Conservation (phyloP, 2,113 vertebrate species). For the Felis chaus region DNA sequence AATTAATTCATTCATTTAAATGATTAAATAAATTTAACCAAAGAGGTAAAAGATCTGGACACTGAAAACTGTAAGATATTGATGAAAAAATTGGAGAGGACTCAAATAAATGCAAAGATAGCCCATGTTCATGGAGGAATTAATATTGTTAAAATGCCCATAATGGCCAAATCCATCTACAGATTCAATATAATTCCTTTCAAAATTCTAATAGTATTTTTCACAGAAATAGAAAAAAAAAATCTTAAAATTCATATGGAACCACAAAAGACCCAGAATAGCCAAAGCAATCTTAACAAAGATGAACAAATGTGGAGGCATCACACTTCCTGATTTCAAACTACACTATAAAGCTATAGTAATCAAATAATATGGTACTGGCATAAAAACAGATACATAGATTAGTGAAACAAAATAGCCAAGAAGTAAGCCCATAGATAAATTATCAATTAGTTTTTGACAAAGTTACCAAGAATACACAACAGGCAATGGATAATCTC, state of each 20-base stretch:
- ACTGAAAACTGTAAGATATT: not conserved
- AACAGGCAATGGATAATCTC: not conserved
- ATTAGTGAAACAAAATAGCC: not conserved
- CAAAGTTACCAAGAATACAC: not conserved
- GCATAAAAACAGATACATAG: not conserved
- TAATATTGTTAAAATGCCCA: not conserved
- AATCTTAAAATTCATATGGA: not conserved
- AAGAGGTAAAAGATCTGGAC: not conserved
- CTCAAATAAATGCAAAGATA: not conserved
- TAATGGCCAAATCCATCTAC: not conserved
- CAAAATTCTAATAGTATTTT: not conserved
- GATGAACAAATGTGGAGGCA: not conserved
- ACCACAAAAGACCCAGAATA: not conserved
- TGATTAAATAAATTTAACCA: not conserved
- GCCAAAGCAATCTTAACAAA: not conserved
- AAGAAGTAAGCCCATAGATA: not conserved
- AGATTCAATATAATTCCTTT: not conserved
- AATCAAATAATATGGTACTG: not conserved
- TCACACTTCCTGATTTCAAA: not conserved
- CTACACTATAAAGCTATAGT: not conserved
- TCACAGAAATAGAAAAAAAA: not conserved
- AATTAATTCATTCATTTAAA: not conserved
- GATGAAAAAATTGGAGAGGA: not conserved
- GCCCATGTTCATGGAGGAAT: not conserved
- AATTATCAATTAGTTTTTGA: not conserved